Evolutionary conservation across 2,888 invertebrate species (phyloP), one percentile per base, ranked within the genome.

Genomic region (Smittia aterrima): DNA sequence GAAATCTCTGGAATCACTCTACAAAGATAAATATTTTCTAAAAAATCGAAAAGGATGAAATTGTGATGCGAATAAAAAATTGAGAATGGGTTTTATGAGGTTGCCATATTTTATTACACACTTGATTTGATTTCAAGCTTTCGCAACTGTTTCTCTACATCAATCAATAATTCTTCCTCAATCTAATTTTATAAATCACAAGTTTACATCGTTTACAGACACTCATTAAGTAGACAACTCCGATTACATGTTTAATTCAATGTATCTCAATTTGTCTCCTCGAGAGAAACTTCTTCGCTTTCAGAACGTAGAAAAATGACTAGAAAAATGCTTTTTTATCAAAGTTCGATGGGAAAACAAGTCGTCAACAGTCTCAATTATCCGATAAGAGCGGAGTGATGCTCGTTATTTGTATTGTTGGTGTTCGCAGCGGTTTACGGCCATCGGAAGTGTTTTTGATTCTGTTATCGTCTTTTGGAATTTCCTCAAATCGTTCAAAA

Each of bases 1-100:
- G 32, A 70, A 11, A 66, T 75, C 9, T 76, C 76, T 24, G 77
- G 75, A 22, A 76, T 76, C 27, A 41, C 75, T 7, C 22, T 58
- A 9, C 4, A 18, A 58, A 58, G n/a, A 6, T 58, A 18, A 58
- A 58, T n/a, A 76, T 54, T 66, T 68, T 24, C 64, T 27, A 9
- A 27, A 64, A 64, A 13, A 27, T n/a, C n/a, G 64, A 64, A 64
- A 27, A 25, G 64, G 16, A 24, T 24, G 25, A 64, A 22, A 27
- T 64, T 47, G 47, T 47, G 47, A 6, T 47, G 11, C n/a, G 2
- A 47, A 47, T 47, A 47, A 47, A 47, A 13, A 16, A 22, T 58
- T 22, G 13, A 58, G 18, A 58, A 58, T 18, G n/a, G 2, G 3
- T 22, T 58, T 58, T 18, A 47, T 11, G 11, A 2, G 16, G 11